phyloP scores from a whole-genome alignment of 2,113 vertebrate species.

The Erythrocebus patas region DNA sequence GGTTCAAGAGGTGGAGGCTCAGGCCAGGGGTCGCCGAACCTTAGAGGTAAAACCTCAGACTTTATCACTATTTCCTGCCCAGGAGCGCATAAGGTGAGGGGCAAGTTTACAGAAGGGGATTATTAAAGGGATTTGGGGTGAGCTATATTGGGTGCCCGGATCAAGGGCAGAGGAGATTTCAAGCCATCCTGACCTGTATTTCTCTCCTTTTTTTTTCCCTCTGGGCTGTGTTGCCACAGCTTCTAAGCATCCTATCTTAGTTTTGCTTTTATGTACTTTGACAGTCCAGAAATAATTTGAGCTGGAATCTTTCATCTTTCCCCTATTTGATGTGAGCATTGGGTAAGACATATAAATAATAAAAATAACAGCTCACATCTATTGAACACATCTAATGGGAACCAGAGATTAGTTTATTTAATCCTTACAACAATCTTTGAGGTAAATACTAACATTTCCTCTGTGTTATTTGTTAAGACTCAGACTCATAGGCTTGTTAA shows the following conservation, averaged over 20 bases:
- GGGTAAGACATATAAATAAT: conserved; percentile 20
- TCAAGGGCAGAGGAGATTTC: conserved; percentile 35
- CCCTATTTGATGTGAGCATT: neutral
- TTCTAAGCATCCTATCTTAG: neutral
- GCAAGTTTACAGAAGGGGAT: neutral
- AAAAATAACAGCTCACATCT: neutral
- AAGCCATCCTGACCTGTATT: neutral
- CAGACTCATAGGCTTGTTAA: neutral
- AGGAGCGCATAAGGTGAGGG: neutral
- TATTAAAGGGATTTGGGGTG: neutral
- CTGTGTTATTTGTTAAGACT: neutral
- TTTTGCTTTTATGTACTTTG: conserved; percentile 24
- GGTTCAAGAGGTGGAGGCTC: neutral
- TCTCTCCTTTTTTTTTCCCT: neutral
- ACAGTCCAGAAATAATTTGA: conserved; percentile 40
- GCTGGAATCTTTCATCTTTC: conserved; percentile 10
- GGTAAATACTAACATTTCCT: neutral
- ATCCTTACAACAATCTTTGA: neutral
- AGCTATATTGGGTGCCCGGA: neutral
- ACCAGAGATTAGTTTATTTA: neutral
- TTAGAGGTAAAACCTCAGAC: neutral
- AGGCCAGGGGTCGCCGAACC: neutral
- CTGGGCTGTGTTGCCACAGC: neutral
- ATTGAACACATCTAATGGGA: neutral
- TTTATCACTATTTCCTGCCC: neutral